Conservation (phyloP, 2,797 vertebrate genomes). For the Mormyrops attenuatus region DNA sequence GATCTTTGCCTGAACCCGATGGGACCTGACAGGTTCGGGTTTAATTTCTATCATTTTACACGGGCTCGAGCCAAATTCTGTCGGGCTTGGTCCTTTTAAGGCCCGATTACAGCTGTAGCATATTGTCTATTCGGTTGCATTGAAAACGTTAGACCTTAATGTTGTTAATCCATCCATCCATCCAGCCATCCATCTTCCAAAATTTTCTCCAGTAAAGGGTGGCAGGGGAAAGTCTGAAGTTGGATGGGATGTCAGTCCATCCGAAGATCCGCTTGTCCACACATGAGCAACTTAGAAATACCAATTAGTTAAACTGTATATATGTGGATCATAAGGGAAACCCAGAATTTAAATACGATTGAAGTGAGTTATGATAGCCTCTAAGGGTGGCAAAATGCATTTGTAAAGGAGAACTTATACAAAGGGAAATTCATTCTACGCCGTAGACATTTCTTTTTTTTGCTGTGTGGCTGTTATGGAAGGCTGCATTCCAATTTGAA, state of each 20-base stretch:
- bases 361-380: not conserved
- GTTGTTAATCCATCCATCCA: not conserved
- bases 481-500: not conserved
- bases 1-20: too few species aligned
- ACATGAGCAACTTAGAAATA: not conserved
- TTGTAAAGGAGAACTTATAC: not conserved
- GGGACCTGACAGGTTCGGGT: too few species aligned
- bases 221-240: not conserved
- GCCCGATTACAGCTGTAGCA: too few species aligned
- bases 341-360: not conserved
- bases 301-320: not conserved
- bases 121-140: not conserved
- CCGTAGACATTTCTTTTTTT: not conserved
- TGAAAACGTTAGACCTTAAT: not conserved
- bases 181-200: not conserved
- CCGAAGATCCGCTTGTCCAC: not conserved
- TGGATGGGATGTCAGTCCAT: not conserved
- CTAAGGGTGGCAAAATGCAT: not conserved
- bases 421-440: not conserved
- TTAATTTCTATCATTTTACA: too few species aligned
- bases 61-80: too few species aligned
- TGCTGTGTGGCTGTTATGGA: not conserved
- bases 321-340: not conserved
- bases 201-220: not conserved
- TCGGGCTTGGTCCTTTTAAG: too few species aligned